Percentiles rank a stretch among this genome's conserved stretches.
Evolutionary conservation across 2,113 vertebrate genomes (phyloP).

Genomic region (Nibea albiflora): DNA sequence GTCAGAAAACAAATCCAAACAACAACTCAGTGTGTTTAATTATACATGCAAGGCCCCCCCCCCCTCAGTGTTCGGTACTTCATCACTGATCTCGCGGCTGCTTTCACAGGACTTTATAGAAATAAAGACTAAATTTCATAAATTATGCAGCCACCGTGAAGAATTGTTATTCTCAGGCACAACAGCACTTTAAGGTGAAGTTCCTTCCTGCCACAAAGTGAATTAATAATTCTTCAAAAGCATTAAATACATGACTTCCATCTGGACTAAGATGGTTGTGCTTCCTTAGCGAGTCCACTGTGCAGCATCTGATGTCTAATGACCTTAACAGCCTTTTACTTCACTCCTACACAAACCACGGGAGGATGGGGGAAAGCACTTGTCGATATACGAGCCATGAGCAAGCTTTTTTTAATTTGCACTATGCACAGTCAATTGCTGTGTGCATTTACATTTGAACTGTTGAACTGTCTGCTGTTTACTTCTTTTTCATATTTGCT

Average conservation of each 20-base stretch:
- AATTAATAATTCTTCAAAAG: conserved; percentile 46
- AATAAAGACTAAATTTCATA: conserved; percentile 50
- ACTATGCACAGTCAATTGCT: too few species aligned
- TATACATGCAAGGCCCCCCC: conserved; percentile 61
- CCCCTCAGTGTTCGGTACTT: conserved; percentile 25
- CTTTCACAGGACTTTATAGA: conserved; percentile 27
- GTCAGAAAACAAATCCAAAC: conserved; percentile 63
- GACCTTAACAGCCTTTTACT: not conserved
- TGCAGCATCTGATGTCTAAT: conserved; percentile 17
- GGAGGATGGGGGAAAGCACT: too few species aligned
- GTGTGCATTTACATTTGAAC: too few species aligned
- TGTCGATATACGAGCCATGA: too few species aligned
- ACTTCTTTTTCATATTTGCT: too few species aligned
- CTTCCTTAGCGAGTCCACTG: not conserved
- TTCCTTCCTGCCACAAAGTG: conserved; percentile 8
- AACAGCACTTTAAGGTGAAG: conserved; percentile 2
- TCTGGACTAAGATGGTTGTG: not conserved
- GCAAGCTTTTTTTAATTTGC: too few species aligned
- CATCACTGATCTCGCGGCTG: conserved; percentile 17
- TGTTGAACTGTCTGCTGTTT: too few species aligned
- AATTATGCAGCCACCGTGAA: conserved; percentile 54
- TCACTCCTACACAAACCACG: not conserved
- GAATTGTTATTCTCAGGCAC: conserved; percentile 16
- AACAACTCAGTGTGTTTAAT: conserved; percentile 47
- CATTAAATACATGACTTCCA: conserved; percentile 26